Evolutionary conservation across 2,113 vertebrate genomes (phyloP), one percentile per base, ranked within the genome.

Genomic region (Antigone vipio): DNA sequence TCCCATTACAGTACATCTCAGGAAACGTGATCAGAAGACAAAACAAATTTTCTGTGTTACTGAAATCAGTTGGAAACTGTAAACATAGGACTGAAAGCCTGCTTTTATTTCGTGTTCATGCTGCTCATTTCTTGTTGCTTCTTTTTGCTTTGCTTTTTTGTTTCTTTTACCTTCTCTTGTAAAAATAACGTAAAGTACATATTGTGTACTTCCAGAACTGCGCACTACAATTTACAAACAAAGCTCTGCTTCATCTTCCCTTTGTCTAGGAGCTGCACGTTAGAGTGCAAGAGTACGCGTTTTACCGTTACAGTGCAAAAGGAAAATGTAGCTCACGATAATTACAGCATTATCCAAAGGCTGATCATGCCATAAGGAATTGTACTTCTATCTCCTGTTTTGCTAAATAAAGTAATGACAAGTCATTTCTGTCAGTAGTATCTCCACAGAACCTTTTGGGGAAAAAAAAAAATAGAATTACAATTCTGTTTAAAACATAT

Each of bases 141-240:
- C n/a, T 79, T 75, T 79, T 56, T 59, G 8, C 20, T 80, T 88
- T 76, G 29, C 14, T 72, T 68, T 83, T 83, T 52, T 35, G 8
- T 45, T 76, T 76, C 2, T 92, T 63, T 35, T 66, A 5, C 35
- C 34, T 88, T 67, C 49, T 38, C 6, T 34, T 44, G 26, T 50
- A 23, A 27, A 74, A 89, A n/a, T 38, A 47, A 11, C 3, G 2
- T 27, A 17, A 66, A 53, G 26, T 42, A 34, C 12, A 12, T 52
- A 30, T n/a, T 0, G 0, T 20, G 19, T 29, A 7, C 80, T 81
- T 79, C 47, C 19, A 56, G 34, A 76, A 27, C 30, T 12, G 21
- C 29, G 52, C 26, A 3, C 20, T 53, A 26, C 53, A 49, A 60
- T 68, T 78, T 95, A 38, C 82, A 90, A 89, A 44, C 20, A 68